Evolutionary conservation across 1,140 invertebrate species (phyloP).

Genomic region (Drosophila mauritiana): DNA sequence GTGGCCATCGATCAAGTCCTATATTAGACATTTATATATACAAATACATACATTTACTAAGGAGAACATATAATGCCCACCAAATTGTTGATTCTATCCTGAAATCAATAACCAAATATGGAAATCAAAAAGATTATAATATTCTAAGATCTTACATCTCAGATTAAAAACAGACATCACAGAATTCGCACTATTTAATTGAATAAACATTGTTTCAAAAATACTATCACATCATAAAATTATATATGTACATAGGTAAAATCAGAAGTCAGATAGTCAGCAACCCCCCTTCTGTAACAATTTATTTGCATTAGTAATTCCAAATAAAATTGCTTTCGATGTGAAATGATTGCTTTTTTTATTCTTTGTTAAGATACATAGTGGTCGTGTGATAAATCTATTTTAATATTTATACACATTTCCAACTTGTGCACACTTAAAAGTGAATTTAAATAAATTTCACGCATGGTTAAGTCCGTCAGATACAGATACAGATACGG

Average conservation of each 20-base stretch:
- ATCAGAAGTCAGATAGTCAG: background rate
- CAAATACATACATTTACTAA: background rate
- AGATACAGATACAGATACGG: conserved; percentile 35
- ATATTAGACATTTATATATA: background rate
- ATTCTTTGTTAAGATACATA: conserved; percentile 17
- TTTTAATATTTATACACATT: conserved; percentile 43
- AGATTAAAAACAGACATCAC: too few relatives aligned
- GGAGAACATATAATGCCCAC: background rate
- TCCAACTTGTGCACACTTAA: conserved; percentile 78
- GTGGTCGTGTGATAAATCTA: conserved; percentile 22
- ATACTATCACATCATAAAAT: too few relatives aligned
- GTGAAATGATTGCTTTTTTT: conserved; percentile 7
- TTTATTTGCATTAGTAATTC: conserved; percentile 14
- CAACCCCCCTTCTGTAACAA: background rate
- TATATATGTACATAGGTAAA: background rate
- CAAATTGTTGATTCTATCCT: too few relatives aligned
- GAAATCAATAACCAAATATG: too few relatives aligned
- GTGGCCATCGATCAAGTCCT: background rate
- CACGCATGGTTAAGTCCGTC: conserved; percentile 74
- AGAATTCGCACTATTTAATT: too few relatives aligned
- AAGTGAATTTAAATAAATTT: conserved; percentile 84
- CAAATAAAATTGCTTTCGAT: conserved; percentile 8
- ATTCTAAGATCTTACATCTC: too few relatives aligned
- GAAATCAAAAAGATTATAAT: too few relatives aligned
- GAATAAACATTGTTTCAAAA: too few relatives aligned